Base-by-base conservation (phyloP, 2,888 invertebrate species). In the Stegana nigrithorax region DNA sequence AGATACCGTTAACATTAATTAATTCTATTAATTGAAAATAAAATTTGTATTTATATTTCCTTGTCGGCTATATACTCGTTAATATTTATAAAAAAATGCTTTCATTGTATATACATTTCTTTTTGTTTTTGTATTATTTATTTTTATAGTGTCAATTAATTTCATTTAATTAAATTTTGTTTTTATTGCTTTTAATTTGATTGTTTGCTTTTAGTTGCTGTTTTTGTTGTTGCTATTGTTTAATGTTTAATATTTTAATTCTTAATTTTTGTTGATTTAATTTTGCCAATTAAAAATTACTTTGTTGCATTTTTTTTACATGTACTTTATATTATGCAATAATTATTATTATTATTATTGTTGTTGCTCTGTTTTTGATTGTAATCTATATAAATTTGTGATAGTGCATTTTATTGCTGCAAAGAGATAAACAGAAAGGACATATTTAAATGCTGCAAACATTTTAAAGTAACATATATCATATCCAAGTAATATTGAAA, bases 371-470 rank as follows among this genome's bases (percentile, higher is more conserved):
- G 32, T 12, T 32, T 32, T 32, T 32, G 32, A 8, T 6, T 12
- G 6, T 6, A 32, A 32, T 32, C 12, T 32, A 12, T 8, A 6
- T 32, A 12, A 4, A 5, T 19, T 8, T 45, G 19, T 23, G 1
- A 12, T 23, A 21, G 45, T 19, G 21, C 57, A n/a, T 26, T 51
- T 25, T 65, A 53, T 62, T 60, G 59, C 65, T 62, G 60, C 10
- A 65, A 62, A n/a, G 53, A 61, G 17, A 65, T 55, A 25, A 47
- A 47, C 45, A 23, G 12, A 47, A 26, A 4, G 21, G 5, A 5
- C 42, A 42, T 42, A 10, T 12, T 42, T 17, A 17, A 6, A 42
- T 5, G 42, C 14, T 6, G 42, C 42, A 8, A n/a, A 17, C 6
- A 8, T 12, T 17, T n/a, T 8, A 17, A 42, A 12, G 6, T 6